Evolutionary conservation across 2,888 invertebrate species (phyloP), one percentile per base, ranked within the genome.

Genomic region (Lasioglossum oenotherae): DNA sequence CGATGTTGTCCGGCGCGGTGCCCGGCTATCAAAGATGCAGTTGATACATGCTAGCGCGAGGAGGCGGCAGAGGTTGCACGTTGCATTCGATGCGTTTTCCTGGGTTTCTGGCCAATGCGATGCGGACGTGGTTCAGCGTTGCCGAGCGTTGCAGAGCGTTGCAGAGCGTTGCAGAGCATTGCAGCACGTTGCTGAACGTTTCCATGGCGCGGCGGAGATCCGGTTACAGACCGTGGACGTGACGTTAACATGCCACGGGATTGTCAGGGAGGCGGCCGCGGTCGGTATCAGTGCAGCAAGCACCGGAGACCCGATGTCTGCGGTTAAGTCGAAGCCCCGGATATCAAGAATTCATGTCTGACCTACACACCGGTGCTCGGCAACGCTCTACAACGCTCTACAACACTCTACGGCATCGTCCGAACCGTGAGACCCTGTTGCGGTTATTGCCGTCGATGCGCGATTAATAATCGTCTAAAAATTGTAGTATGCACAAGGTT

Each of bases 291-390:
- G 69, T 74, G 81, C 84, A 77, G 86, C 87, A 87, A 76, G 88
- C 87, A 88, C 87, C 82, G 88, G 91, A 92, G 90, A 90, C 91
- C 89, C 88, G 89, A 87, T 91, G 92, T 92, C 91, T 91, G 92
- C 89, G 92, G 93, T 93, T 91, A 89, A 92, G 92, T 92, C 90
- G 89, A 89, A 88, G 87, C 91, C 89, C 85, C 76, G 88, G 74
- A 80, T 86, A 92, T 94, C 90, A 94, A 93, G 88, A 92, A 93
- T 93, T 94, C 92, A 93, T 92, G 91, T 84, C 86, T 93, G 93
- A 93, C 92, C 93, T 94, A 93, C 87, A 92, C 89, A 69, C 35
- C 10, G 38, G 23, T 35, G 38, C 69, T 69, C 69, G 19, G 19
- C 38, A 19, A 69, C 23, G 38, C 23, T 67, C 67, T 35, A 67